phyloP scores from a whole-genome alignment of 2,888 invertebrate species.

The Aporophyla lueneburgensis region DNA sequence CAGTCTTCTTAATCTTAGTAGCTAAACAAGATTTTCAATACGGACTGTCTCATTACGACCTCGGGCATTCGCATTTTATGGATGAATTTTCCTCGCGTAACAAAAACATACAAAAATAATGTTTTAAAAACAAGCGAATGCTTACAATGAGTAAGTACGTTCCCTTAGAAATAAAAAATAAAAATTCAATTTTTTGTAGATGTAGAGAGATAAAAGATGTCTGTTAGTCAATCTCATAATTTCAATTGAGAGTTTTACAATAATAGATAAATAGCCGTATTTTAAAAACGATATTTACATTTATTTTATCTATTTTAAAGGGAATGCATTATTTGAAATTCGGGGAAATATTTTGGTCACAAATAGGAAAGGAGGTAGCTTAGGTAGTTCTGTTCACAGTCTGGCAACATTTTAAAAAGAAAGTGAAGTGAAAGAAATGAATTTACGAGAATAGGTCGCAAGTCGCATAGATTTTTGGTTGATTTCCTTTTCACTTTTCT shows the following conservation, averaged over 20 bases:
- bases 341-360: slow-evolving; percentile 19
- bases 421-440: slow-evolving; percentile 91
- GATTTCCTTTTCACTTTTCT: slow-evolving; percentile 91
- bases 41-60: not conserved
- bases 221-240: not conserved
- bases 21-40: not conserved
- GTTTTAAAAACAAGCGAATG: too few species aligned
- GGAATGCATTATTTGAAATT: not conserved
- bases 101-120: not conserved
- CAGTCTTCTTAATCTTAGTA: not conserved
- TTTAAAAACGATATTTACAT: not conserved
- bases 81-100: not conserved
- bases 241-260: not conserved
- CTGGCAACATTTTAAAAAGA: slow-evolving; percentile 89
- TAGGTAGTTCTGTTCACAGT: slow-evolving; percentile 33
- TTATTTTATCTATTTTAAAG: not conserved
- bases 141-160: not conserved
- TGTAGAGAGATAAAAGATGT: not conserved
- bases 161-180: not conserved
- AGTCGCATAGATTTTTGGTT: slow-evolving; percentile 91
- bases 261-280: not conserved
- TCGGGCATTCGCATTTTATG: not conserved
- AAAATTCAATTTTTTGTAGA: not conserved
- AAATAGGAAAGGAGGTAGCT: slow-evolving; percentile 19
- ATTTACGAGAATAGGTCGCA: slow-evolving; percentile 91